Base-by-base conservation (phyloP, 2,888 invertebrate species). In the Patella ulyssiponensis region DNA sequence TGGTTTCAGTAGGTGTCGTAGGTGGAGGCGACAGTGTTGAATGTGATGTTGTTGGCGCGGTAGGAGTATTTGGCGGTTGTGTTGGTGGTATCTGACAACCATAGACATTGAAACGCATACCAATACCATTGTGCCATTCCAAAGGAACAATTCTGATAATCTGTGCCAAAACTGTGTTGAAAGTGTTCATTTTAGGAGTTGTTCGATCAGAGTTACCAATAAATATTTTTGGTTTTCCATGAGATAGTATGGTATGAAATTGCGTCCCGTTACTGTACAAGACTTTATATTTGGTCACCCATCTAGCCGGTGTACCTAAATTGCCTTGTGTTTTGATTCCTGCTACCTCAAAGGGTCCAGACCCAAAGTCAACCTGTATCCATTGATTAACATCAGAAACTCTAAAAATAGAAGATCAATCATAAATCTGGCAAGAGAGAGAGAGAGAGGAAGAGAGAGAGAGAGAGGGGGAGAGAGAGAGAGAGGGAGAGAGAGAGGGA, bases 261-360 rank as follows among this genome's bases (percentile, higher is more conserved):
- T 81, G 80, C 54, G 81, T 77, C n/a, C 88, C 87, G 69, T 88
- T 86, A 73, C 87, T 87, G 77, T 85, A 86, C 53, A 83, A 84
- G 64, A 87, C 72, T 14, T 79, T 79, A 80, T 80, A 88, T 69
- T 84, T 77, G 7, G 83, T 78, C 12, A 85, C 80, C 87, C 87
- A 88, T 73, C 82, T 87, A 83, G 20, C 83, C 84, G 23, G 70
- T 44, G 76, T 84, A 83, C 82, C 83, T 1, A 83, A 77, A 71
- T 81, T 77, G 11, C 87, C 87, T 76, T 87, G 86, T 14, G 86
- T 87, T 20, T 81, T 73, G 23, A 87, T 81, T n/a, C 86, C 87
- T n/a, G 83, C 82, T 12, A 87, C 69, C 53, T 82, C 79, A 51
- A 86, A 82, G 3, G 20, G 2, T 2, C 81, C 82, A 9, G 83